Evolutionary conservation across 2,888 invertebrate genomes (phyloP), one percentile per base, ranked within the genome.

Genomic region (Melanostoma mellinum): DNA sequence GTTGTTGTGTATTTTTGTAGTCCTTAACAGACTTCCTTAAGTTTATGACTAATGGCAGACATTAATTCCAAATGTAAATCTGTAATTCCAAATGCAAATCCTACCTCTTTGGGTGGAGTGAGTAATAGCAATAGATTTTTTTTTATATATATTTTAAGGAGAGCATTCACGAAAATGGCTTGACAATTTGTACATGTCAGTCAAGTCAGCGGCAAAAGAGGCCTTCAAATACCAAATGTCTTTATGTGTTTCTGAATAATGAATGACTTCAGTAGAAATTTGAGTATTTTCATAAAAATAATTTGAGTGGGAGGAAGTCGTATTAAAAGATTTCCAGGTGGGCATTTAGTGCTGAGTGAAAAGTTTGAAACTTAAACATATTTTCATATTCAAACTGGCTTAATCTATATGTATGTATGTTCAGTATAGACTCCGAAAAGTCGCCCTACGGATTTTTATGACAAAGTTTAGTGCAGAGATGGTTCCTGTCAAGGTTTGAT

Each of bases 51-150:
- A 78, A 82, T 82, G 69, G 82, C 44, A 36, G 48, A 69, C 73
- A 82, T 82, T 68, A 82, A 82, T 82, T 82, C 65, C 61, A 61
- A 78, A 82, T 69, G 82, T 78, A 78, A 82, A 82, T 82, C 82
- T 82, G 73, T 73, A 74, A 74, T 73, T 82, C 58, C 4, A 74
- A 82, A 82, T 82, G 82, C 78, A 82, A 82, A 82, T 78, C 78
- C 73, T 72, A 44, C 30, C 36, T 10, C 48, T 46, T 78, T 63
- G 50, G 72, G 42, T 8, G 33, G 60, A 82, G 68, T 78, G 82
- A 63, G 82, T 78, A 82, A 78, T 69, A 77, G 82, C 3, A 30
- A 55, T 4, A 55, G 58, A 48, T 48, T 69, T 61, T 46, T 46
- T 33, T 48, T 38, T 63, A 48, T 35, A 4, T 42, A 42, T 10